Evolutionary conservation across 2,113 vertebrate species (phyloP).

Genomic region (Aegypius monachus): DNA sequence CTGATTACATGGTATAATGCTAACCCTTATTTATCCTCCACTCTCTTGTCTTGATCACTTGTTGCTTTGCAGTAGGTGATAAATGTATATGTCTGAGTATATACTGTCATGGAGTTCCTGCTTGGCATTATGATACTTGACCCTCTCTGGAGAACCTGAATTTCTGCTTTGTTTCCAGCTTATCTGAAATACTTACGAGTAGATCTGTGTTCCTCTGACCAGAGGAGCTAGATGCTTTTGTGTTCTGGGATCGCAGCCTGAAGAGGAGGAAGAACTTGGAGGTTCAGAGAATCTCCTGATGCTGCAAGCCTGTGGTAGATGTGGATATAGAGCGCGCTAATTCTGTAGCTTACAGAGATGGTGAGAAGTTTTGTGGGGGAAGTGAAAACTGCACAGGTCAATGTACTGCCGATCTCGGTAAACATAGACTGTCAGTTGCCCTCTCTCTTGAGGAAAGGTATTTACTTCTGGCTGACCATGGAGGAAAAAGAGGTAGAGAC

Average conservation of each 20-base stretch:
- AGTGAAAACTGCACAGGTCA: neutral
- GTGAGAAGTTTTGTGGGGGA: neutral
- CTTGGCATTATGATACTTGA: neutral
- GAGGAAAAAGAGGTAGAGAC: neutral
- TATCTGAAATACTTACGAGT: neutral
- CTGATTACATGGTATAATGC: neutral
- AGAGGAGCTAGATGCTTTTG: neutral
- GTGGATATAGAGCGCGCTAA: neutral
- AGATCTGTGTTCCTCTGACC: neutral
- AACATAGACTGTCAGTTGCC: neutral
- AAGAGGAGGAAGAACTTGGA: neutral
- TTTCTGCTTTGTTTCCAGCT: neutral
- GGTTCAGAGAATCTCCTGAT: neutral
- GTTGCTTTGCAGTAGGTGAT: neutral
- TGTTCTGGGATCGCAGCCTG: fast-evolving
- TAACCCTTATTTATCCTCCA: neutral
- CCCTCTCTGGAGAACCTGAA: fast-evolving
- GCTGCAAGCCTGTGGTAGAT: neutral
- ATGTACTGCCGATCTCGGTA: neutral
- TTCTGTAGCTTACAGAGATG: neutral
- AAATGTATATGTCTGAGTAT: neutral
- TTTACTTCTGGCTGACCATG: neutral
- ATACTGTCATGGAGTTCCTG: neutral
- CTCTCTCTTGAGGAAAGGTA: neutral
- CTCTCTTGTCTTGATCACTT: neutral